Evolutionary conservation across 2,113 vertebrate genomes (phyloP).

Genomic region (Thalassarche chlororhynchos): DNA sequence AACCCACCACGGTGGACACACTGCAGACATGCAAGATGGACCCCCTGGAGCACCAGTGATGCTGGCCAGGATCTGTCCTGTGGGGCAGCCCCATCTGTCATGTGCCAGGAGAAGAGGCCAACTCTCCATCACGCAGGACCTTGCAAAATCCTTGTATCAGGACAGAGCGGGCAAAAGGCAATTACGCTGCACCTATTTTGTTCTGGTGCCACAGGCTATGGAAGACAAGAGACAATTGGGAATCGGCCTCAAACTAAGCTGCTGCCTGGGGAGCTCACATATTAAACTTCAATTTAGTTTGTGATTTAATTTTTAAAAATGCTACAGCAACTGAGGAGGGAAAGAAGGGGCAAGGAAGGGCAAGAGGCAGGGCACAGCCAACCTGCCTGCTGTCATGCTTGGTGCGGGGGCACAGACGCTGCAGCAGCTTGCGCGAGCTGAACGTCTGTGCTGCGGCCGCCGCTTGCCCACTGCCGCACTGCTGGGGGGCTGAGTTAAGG

Average conservation of each 20-base stretch:
- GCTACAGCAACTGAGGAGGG: neutral
- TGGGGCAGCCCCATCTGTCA: neutral
- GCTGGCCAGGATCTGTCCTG: neutral
- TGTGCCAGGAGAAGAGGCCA: neutral
- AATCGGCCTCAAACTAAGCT: neutral
- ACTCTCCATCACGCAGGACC: neutral
- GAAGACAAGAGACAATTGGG: neutral
- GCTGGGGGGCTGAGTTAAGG: neutral
- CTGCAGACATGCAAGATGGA: neutral
- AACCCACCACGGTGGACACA: rapidly evolving
- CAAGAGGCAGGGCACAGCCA: neutral
- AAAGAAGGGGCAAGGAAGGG: neutral
- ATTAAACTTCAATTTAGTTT: neutral
- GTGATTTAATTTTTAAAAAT: neutral
- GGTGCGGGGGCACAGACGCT: neutral
- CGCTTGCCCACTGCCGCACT: neutral
- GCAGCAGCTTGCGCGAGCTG: neutral
- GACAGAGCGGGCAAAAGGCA: neutral
- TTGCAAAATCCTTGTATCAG: neutral
- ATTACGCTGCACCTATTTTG: neutral
- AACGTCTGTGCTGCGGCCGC: neutral
- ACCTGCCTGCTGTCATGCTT: neutral
- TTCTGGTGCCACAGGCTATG: neutral
- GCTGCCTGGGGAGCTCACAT: neutral
- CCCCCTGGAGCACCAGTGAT: neutral